Conservation (phyloP, 2,888 invertebrate species). For the Cabera pusaria region DNA sequence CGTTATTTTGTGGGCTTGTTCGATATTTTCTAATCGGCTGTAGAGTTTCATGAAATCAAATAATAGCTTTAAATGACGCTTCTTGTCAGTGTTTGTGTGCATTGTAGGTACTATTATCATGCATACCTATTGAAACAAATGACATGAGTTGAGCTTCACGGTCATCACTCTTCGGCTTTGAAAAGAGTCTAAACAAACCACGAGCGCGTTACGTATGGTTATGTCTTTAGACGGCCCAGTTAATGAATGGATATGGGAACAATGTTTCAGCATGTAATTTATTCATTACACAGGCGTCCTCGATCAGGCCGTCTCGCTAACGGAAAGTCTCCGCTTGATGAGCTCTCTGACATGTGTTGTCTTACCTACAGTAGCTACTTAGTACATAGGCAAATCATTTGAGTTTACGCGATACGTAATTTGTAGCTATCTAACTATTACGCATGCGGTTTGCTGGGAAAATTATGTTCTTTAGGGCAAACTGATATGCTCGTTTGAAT, state of each 20-base stretch:
- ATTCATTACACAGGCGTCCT: constrained; percentile 81
- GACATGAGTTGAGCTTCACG: constrained; percentile 47
- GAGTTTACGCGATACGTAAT: constrained; percentile 29
- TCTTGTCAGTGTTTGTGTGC: not conserved
- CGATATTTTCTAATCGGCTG: constrained; percentile 8
- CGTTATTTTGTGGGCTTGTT: constrained; percentile 13
- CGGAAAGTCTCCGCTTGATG: constrained; percentile 75
- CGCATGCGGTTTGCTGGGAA: not conserved
- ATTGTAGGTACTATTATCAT: too few relatives aligned
- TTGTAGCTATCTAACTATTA: constrained; percentile 1
- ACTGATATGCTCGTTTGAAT: too few relatives aligned
- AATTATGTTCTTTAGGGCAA: constrained; percentile 14
- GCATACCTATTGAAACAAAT: constrained; percentile 34
- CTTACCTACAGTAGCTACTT: constrained; percentile 12
- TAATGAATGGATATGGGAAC: constrained; percentile 76
- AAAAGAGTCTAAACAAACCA: constrained; percentile 39
- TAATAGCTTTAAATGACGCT: not conserved
- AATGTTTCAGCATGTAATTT: constrained; percentile 83
- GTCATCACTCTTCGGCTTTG: constrained; percentile 51
- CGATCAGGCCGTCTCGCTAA: constrained; percentile 65
- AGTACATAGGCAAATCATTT: constrained; percentile 29
- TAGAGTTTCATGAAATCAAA: constrained; percentile 1
- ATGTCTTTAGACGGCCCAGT: constrained; percentile 56
- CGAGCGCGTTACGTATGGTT: constrained; percentile 39
- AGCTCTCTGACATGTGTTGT: constrained; percentile 49